Percentiles rank a stretch among this genome's conserved stretches.
phyloP scores from a whole-genome alignment of 2,797 vertebrate genomes.

The Luscinia megarhynchos region DNA sequence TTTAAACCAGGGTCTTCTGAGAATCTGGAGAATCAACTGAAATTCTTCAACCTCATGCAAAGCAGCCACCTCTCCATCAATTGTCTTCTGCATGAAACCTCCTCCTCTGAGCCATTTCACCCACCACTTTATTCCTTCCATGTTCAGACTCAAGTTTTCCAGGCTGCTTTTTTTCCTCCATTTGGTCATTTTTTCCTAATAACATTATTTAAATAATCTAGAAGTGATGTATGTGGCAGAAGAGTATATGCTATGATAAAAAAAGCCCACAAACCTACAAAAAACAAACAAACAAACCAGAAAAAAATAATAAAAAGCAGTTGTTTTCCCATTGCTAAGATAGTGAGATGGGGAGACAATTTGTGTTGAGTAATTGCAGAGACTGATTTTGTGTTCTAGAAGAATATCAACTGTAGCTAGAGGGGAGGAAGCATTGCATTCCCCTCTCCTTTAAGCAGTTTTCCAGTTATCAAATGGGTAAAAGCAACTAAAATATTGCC shows the following conservation, averaged over 20 bases:
- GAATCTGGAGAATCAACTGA: background rate
- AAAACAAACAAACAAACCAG: background rate
- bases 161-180: background rate
- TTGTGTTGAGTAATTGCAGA: background rate
- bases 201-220: background rate
- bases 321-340: background rate
- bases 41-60: background rate
- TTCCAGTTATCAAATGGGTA: background rate
- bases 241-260: background rate
- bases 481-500: background rate
- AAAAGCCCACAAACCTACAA: rapidly evolving
- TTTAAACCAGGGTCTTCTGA: background rate
- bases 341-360: background rate
- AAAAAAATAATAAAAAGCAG: background rate
- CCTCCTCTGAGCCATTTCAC: background rate
- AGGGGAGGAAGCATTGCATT: background rate
- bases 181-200: background rate
- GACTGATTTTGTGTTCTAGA: background rate
- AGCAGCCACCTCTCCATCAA: background rate
- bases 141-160: background rate
- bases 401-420: background rate
- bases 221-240: background rate
- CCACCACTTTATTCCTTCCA: background rate
- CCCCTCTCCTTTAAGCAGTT: background rate
- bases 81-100: background rate